phyloP scores from a whole-genome alignment of 37 sponge, comb jelly and placozoan species.

The Mnemiopsis leidyi region DNA sequence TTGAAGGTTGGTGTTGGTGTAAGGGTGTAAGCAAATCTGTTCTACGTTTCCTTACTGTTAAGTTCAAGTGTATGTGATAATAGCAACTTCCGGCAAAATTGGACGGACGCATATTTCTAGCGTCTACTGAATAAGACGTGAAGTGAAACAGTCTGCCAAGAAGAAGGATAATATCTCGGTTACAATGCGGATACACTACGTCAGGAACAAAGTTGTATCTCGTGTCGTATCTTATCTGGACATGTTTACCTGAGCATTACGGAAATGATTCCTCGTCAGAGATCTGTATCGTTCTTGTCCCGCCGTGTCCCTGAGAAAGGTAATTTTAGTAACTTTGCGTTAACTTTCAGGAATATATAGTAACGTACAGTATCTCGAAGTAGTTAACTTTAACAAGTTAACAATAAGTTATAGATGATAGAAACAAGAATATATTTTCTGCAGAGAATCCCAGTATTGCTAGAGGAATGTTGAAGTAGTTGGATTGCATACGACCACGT shows the following conservation, averaged over 20 bases:
- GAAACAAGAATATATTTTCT: too few relatives aligned
- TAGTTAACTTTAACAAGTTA: too few relatives aligned
- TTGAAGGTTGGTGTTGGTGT: neutral
- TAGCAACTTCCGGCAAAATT: neutral
- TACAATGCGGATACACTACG: neutral
- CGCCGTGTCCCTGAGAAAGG: slow-evolving; percentile 38
- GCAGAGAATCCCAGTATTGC: too few relatives aligned
- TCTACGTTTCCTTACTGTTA: neutral
- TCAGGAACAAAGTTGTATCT: neutral
- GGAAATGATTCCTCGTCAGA: slow-evolving; percentile 57
- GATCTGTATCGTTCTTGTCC: slow-evolving; percentile 57
- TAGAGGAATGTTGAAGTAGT: too few relatives aligned
- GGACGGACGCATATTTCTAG: neutral
- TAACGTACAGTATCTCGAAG: too few relatives aligned
- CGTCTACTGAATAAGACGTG: neutral
- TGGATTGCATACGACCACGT: too few relatives aligned
- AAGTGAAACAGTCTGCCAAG: neutral
- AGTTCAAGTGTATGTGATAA: neutral
- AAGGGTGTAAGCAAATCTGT: neutral
- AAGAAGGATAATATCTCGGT: neutral
- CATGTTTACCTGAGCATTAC: slow-evolving; percentile 55
- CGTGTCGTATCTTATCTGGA: neutral
- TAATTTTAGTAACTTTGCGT: too few relatives aligned
- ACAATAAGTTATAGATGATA: too few relatives aligned
- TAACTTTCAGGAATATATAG: too few relatives aligned